A percentile compares a stretch with the other conserved stretches of the same genome.
Evolutionary conservation across 1,140 invertebrate genomes (phyloP).

Genomic region (Calosoma granatense): DNA sequence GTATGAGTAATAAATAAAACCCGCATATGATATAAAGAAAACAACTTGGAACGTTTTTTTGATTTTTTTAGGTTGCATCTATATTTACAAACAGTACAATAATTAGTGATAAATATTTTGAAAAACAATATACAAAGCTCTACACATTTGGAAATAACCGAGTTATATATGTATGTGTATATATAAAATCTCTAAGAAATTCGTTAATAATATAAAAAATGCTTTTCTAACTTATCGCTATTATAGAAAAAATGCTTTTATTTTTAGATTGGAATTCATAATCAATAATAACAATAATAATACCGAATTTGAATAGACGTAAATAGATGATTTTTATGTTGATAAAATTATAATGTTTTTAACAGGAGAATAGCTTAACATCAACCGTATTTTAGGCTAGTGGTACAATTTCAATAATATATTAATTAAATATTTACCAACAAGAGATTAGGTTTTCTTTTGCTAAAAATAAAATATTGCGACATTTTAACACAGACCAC

Average conservation of each 20-base stretch:
- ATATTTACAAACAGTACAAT: neutral
- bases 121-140: constrained; percentile 3
- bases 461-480: constrained; percentile 3
- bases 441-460: neutral
- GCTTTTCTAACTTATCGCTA: neutral
- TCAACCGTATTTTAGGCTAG: no score
- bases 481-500: constrained; percentile 25
- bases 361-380: no score
- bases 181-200: neutral
- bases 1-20: no score
- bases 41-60: no score
- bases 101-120: neutral
- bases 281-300: no score
- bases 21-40: no score
- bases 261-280: no score
- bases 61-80: neutral
- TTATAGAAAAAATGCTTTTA: neutral
- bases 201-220: neutral
- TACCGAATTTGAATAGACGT: no score
- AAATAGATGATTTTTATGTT: no score
- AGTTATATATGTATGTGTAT: neutral
- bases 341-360: no score
- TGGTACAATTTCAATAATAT: no score
- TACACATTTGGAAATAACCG: neutral
- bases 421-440: neutral